These are phyloP conservation scores for Neolamprologus variostigma DNA, from an alignment of 2,113 vertebrate genomes.

Conservation along the genomic window DNA sequence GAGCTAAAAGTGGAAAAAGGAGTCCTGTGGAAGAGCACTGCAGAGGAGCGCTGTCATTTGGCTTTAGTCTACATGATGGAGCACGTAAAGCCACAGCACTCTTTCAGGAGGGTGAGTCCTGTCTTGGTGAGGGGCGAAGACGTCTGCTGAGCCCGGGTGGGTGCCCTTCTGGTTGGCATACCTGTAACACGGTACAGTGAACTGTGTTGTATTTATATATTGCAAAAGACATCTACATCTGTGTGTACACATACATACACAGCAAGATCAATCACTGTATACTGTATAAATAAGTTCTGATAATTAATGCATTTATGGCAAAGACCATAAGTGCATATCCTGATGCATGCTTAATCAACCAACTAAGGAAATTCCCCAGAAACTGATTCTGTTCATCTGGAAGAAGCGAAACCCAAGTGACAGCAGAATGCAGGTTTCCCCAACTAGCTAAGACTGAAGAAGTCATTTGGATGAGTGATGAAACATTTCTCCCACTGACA, in stretches of 20 bases:
- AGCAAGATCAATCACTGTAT: background rate
- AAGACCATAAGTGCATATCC: background rate
- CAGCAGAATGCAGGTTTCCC: background rate
- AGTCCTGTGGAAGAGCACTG: background rate
- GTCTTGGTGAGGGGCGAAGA: conserved; percentile 76
- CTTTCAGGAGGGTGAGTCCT: conserved; percentile 79
- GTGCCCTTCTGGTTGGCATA: conserved; percentile 54
- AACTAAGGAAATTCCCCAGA: background rate
- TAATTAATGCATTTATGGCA: background rate
- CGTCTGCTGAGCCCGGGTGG: conserved; percentile 70
- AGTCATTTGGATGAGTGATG: background rate
- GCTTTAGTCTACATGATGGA: conserved; percentile 75
- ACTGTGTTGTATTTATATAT: background rate
- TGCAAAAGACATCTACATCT: background rate
- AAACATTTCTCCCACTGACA: background rate
- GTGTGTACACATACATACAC: background rate
- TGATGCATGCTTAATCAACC: background rate
- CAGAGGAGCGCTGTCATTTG: background rate
- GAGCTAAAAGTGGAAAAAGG: conserved; percentile 4
- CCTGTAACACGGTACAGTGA: conserved; percentile 29
- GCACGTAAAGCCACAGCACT: conserved; percentile 87
- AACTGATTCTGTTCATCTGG: background rate
- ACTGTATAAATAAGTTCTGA: background rate
- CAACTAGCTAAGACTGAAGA: background rate
- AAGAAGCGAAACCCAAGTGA: background rate